These are phyloP conservation scores for Dendrophyllia cribrosa DNA, from an alignment of 64 coral and sea anemone genomes.

Conservation along the genomic window DNA sequence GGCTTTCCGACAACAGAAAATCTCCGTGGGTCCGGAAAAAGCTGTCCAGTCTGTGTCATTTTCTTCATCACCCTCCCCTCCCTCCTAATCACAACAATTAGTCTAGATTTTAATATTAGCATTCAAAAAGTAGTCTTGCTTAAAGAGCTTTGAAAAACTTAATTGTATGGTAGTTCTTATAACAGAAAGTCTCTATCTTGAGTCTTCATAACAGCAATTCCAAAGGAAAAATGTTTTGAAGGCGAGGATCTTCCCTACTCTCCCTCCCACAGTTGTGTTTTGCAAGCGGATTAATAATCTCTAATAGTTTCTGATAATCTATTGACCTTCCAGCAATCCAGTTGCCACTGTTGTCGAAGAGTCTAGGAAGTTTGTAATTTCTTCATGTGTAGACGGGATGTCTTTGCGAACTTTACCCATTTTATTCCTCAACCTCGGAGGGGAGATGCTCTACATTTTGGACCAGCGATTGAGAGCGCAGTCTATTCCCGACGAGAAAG, in stretches of 20 bases:
- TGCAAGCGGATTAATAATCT: not conserved
- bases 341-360: not conserved
- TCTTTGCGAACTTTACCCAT: slow-evolving; percentile 93
- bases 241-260: not conserved
- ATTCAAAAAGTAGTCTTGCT: no score
- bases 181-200: no score
- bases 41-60: no score
- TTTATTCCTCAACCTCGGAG: slow-evolving; percentile 96
- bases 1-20: no score
- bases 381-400: slow-evolving; percentile 50
- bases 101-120: no score
- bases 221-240: no score
- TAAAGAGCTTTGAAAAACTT: no score
- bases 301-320: slow-evolving; percentile 16
- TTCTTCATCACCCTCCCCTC: no score
- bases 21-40: no score
- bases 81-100: no score
- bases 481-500: slow-evolving; percentile 97
- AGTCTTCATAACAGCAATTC: no score
- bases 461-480: slow-evolving; percentile 97
- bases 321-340: not conserved
- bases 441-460: slow-evolving; percentile 98
- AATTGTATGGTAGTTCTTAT: no score
- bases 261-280: not conserved
- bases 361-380: not conserved